A percentile compares a stretch with the other conserved stretches of the same genome.
Evolutionary conservation across 2,797 vertebrate species (phyloP).

Genomic region (Apogon talboti): DNA sequence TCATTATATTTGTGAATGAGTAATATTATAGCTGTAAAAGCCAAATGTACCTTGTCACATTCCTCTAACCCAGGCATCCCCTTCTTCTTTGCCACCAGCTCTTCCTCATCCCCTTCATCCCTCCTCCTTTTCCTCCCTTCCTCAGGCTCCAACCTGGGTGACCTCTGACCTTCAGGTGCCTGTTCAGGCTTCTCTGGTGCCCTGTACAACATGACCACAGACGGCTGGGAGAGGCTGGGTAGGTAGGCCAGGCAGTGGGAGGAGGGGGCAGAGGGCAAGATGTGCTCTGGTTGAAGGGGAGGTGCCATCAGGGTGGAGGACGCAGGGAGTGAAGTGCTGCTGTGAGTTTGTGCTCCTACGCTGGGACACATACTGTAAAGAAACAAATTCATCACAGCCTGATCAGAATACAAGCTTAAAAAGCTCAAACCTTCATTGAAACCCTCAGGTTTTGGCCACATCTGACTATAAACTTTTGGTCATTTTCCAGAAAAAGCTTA

Average conservation of each 20-base stretch:
- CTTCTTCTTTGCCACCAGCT: slow-evolving; percentile 45
- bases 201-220: slow-evolving; percentile 88
- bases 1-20: neutral
- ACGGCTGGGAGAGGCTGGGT: slow-evolving; percentile 86
- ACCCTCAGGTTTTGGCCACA: no score
- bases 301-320: slow-evolving; percentile 43
- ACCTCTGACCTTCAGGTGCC: slow-evolving; percentile 26
- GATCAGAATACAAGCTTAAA: neutral
- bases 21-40: neutral
- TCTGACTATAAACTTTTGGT: no score
- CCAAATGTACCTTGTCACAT: slow-evolving; percentile 41
- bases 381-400: neutral
- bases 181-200: slow-evolving; percentile 30
- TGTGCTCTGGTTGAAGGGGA: slow-evolving; percentile 61
- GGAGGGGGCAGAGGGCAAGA: slow-evolving; percentile 52
- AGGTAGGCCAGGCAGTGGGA: slow-evolving; percentile 85
- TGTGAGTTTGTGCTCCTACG: slow-evolving; percentile 4
- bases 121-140: slow-evolving; percentile 54
- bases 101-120: slow-evolving; percentile 40
- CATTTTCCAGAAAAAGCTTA: no score
- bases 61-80: slow-evolving; percentile 19
- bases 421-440: neutral
- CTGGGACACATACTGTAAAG: slow-evolving; percentile 26
- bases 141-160: slow-evolving; percentile 25
- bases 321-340: neutral